These are phyloP conservation scores for Murina feae DNA, from an alignment of 2,113 vertebrate genomes.

Conservation along the genomic window DNA sequence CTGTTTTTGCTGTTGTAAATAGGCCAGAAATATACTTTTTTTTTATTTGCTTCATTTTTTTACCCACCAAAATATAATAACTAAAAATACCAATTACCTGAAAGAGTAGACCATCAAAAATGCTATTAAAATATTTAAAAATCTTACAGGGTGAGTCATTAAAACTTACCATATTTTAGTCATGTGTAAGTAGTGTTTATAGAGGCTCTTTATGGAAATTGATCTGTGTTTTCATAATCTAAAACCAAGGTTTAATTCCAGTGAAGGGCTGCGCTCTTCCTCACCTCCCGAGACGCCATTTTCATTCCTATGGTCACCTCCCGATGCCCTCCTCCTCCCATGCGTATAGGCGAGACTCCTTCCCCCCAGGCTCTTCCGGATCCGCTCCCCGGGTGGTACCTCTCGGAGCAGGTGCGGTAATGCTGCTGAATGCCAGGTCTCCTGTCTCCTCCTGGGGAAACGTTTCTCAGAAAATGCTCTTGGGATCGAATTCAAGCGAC, in stretches of 20 bases:
- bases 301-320: conserved; percentile 84
- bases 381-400: conserved; percentile 75
- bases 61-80: background rate
- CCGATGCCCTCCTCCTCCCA: conserved; percentile 79
- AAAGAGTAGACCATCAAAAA: background rate
- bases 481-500: background rate
- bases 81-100: background rate
- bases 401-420: conserved; percentile 81
- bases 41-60: background rate
- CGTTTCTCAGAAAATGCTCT: conserved; percentile 50
- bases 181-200: conserved; percentile 15
- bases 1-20: background rate
- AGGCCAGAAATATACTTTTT: background rate
- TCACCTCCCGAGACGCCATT: conserved; percentile 81
- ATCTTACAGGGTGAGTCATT: background rate
- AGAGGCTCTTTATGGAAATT: conserved; percentile 27
- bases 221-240: conserved; percentile 66
- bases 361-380: conserved; percentile 78
- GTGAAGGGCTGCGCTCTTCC: conserved; percentile 88
- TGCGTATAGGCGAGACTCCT: conserved; percentile 81
- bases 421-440: background rate
- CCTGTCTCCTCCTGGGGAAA: conserved; percentile 35
- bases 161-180: conserved; percentile 17
- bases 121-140: background rate
- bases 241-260: conserved; percentile 87